phyloP scores from a whole-genome alignment of 2,113 vertebrate genomes.

The Calypte anna region DNA sequence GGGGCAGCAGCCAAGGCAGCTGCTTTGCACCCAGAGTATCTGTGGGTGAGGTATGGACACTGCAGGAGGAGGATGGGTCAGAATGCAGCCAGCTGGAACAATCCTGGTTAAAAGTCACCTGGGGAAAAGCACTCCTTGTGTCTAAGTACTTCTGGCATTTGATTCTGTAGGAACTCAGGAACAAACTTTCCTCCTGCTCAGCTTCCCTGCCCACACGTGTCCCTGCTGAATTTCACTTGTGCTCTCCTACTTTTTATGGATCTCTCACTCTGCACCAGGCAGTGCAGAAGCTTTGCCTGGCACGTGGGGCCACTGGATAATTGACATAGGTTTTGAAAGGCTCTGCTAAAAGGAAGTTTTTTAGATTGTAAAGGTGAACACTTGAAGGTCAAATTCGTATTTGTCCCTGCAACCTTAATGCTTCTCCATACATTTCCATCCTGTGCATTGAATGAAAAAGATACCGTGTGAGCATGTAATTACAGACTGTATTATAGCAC shows the following conservation, averaged over 20 bases:
- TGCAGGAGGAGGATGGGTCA: no score
- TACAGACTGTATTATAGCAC: slow-evolving; percentile 15
- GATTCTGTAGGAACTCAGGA: neutral
- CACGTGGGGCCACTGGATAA: neutral
- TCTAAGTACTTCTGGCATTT: neutral
- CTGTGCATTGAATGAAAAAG: neutral
- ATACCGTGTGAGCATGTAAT: slow-evolving; percentile 26
- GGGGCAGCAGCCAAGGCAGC: fast-evolving
- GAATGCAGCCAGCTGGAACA: neutral
- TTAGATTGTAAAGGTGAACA: neutral
- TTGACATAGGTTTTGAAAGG: fast-evolving
- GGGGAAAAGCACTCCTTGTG: neutral
- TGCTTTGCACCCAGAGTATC: neutral
- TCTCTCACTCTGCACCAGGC: neutral
- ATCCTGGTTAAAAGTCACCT: neutral
- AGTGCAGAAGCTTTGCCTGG: neutral
- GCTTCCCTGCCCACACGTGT: fast-evolving
- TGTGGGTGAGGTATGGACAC: fast-evolving
- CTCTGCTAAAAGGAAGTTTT: neutral
- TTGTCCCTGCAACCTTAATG: neutral
- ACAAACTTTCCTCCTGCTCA: fast-evolving
- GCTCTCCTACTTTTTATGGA: fast-evolving
- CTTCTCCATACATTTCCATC: neutral
- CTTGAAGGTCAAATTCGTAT: neutral
- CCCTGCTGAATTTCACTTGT: fast-evolving